These are phyloP conservation scores for Pitta sordida DNA, from an alignment of 2,113 vertebrate species.

Conservation along the genomic window DNA sequence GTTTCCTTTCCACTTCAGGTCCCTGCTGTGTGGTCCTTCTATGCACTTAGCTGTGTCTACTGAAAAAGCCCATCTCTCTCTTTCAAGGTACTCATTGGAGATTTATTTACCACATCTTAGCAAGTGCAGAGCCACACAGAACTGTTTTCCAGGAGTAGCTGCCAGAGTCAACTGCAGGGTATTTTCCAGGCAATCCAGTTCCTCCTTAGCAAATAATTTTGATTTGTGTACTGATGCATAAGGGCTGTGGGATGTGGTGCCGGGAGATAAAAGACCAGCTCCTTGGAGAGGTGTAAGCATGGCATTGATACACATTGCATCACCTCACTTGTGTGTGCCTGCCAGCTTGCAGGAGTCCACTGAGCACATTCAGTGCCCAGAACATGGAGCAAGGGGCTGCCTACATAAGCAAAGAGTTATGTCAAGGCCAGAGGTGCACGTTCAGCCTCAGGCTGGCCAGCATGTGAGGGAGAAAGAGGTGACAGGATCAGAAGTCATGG, in stretches of 20 bases:
- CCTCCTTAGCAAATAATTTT: neutral
- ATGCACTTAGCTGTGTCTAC: neutral
- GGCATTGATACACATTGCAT: neutral
- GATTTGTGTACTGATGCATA: neutral
- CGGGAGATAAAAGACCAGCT: neutral
- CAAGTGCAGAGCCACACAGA: neutral
- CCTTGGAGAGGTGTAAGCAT: neutral
- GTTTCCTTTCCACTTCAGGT: neutral
- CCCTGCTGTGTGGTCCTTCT: neutral
- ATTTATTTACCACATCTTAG: neutral
- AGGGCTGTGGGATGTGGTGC: neutral
- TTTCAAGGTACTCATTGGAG: neutral
- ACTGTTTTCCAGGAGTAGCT: neutral
- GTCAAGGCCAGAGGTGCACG: neutral
- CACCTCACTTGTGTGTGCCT: neutral
- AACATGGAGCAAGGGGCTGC: neutral
- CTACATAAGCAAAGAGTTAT: neutral
- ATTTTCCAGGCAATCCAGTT: neutral
- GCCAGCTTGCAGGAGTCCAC: neutral
- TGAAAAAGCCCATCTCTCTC: neutral
- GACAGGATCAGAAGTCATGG: neutral
- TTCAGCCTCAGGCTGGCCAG: neutral
- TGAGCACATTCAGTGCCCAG: neutral
- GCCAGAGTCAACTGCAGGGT: neutral
- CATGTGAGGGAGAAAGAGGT: rapidly evolving